phyloP scores from a whole-genome alignment of 2,888 invertebrate species.

The Hypena proboscidalis region DNA sequence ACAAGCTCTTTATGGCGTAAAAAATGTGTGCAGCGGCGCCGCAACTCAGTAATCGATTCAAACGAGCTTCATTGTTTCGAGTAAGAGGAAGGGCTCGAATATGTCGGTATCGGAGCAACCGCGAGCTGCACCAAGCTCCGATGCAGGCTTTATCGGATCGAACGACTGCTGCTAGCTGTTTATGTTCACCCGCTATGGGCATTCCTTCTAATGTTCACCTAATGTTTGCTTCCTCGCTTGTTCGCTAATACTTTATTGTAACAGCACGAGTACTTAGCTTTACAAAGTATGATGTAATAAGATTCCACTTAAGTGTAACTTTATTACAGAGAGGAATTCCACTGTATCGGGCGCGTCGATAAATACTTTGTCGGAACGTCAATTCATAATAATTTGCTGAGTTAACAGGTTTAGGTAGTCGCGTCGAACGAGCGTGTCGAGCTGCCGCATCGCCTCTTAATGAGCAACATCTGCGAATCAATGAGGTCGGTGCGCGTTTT shows the following conservation, averaged over 20 bases:
- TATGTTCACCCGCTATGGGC: constrained; percentile 62
- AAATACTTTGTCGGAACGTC: constrained; percentile 46
- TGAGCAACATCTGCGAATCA: constrained; percentile 77
- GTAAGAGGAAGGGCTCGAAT: constrained; percentile 61
- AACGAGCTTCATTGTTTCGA: constrained; percentile 70
- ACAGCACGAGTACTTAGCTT: constrained; percentile 13
- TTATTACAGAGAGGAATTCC: no score
- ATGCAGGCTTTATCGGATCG: constrained; percentile 67
- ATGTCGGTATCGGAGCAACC: constrained; percentile 61
- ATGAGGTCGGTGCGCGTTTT: constrained; percentile 74
- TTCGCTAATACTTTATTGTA: constrained; percentile 29
- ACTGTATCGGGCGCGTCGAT: constrained; percentile 20
- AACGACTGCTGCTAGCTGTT: constrained; percentile 65
- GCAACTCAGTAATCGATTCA: constrained; percentile 68
- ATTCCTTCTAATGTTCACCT: constrained; percentile 62
- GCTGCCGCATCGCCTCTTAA: constrained; percentile 60
- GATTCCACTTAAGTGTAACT: constrained; percentile 7
- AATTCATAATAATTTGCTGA: constrained; percentile 64
- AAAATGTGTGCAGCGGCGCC: constrained; percentile 62
- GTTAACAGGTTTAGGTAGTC: constrained; percentile 60
- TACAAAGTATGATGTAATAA: constrained; percentile 14
- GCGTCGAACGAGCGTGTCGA: constrained; percentile 40
- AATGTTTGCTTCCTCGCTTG: constrained; percentile 51
- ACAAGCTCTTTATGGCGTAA: constrained; percentile 66
- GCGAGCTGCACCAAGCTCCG: constrained; percentile 49